Evolutionary conservation across 2,797 vertebrate species (phyloP).

Genomic region (Darevskia nairensis): DNA sequence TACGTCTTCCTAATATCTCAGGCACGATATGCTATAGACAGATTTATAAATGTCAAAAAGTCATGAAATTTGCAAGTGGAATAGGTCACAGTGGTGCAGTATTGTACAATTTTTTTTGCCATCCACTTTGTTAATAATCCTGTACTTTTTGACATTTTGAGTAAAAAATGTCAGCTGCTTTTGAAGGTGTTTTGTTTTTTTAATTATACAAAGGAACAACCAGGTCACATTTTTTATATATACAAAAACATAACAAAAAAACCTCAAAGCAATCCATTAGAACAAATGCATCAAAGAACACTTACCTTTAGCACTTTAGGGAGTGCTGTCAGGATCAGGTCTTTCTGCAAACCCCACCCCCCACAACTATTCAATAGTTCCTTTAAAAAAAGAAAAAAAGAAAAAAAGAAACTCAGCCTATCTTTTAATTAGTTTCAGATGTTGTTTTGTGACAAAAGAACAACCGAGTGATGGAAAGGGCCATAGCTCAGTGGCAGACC

Average conservation of each 20-base stretch:
- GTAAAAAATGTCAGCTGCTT: background rate
- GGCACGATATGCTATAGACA: background rate
- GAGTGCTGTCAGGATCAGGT: background rate
- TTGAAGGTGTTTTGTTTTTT: background rate
- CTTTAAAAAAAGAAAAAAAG: background rate
- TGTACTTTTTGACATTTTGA: background rate
- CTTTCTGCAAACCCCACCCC: background rate
- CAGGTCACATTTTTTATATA: background rate
- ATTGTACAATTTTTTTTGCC: background rate
- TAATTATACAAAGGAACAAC: background rate
- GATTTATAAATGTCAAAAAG: background rate
- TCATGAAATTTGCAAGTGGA: background rate
- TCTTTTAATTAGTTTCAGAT: background rate
- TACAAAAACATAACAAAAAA: background rate
- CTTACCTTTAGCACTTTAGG: background rate
- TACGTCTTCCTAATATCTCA: constrained; percentile 8
- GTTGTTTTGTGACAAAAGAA: background rate
- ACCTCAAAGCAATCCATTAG: background rate
- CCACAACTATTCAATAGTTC: background rate
- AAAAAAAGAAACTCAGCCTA: background rate
- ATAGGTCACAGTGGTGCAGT: background rate
- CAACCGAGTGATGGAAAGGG: background rate
- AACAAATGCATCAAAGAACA: background rate
- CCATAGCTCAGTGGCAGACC: background rate
- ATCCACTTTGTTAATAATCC: background rate